Evolutionary conservation across 53 echinoderm and acorn worm species (phyloP).

Genomic region (Paracentrotus lividus): DNA sequence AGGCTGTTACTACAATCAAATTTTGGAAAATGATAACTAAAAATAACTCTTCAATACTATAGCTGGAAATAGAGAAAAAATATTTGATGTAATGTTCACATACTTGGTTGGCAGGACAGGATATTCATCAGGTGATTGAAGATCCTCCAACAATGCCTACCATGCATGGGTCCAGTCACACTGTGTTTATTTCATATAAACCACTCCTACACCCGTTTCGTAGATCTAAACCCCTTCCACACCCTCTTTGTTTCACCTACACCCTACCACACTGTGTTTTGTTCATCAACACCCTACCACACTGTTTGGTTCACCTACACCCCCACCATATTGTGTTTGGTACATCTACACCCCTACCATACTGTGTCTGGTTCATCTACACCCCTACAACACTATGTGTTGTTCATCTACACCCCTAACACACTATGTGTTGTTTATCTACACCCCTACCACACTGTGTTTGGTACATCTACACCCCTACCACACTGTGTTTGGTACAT

Average conservation of each 20-base stretch:
- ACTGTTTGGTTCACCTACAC: not conserved
- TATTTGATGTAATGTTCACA: too few species aligned
- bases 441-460: not conserved
- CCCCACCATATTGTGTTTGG: not conserved
- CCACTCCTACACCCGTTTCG: too few species aligned
- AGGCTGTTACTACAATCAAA: not conserved
- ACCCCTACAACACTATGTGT: not conserved
- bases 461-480: not conserved
- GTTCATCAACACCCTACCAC: not conserved
- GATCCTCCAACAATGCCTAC: not conserved
- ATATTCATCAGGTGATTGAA: not conserved
- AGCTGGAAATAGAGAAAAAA: not conserved
- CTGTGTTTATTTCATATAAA: too few species aligned
- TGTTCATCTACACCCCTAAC: not conserved
- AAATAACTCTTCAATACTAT: not conserved
- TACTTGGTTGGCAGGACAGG: too few species aligned
- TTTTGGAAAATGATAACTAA: not conserved
- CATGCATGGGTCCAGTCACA: too few species aligned
- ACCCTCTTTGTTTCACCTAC: too few species aligned
- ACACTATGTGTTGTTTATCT: not conserved
- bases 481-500: too few species aligned
- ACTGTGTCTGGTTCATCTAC: not conserved
- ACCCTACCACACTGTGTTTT: not conserved
- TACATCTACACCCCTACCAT: not conserved
- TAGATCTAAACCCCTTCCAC: too few species aligned